These are phyloP conservation scores for Anoplopoma fimbria DNA, from an alignment of 2,113 vertebrate species.

Conservation along the genomic window DNA sequence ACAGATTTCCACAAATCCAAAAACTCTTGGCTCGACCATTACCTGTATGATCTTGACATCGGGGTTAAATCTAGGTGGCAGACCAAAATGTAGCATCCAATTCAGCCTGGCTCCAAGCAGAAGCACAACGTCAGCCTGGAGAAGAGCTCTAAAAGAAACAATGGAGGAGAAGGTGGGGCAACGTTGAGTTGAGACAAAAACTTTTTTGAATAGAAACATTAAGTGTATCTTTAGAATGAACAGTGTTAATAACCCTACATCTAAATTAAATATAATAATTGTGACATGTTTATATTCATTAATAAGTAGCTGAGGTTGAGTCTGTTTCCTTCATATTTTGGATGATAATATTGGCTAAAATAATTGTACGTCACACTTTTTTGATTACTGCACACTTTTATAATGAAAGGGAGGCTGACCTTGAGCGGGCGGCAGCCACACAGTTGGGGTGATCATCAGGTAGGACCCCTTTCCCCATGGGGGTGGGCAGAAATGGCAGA, in stretches of 20 bases:
- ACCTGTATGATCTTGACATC: slow-evolving; percentile 96
- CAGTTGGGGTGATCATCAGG: slow-evolving; percentile 93
- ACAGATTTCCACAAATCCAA: neutral
- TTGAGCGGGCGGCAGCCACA: slow-evolving; percentile 94
- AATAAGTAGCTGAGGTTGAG: neutral
- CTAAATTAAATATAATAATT: neutral
- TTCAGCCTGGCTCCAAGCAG: slow-evolving; percentile 95
- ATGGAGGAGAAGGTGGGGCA: neutral
- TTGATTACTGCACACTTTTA: neutral
- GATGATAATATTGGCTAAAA: neutral
- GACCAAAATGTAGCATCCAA: slow-evolving; percentile 98
- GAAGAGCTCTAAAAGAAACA: slow-evolving; percentile 87
- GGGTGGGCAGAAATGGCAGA: slow-evolving; percentile 94
- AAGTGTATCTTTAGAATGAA: neutral
- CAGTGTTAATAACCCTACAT: neutral
- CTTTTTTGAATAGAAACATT: neutral
- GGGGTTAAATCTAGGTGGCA: slow-evolving; percentile 90
- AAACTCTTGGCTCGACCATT: neutral
- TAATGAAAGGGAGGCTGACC: slow-evolving; percentile 69
- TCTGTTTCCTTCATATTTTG: neutral
- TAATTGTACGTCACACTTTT: neutral
- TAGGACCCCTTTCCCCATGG: slow-evolving; percentile 97
- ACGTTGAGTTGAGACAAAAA: neutral
- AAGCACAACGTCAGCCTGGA: slow-evolving; percentile 91
- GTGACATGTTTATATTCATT: neutral